A percentile compares a stretch with the other conserved stretches of the same genome.
Evolutionary conservation across 2,888 invertebrate genomes (phyloP).

Genomic region (Hypolimnas misippus): DNA sequence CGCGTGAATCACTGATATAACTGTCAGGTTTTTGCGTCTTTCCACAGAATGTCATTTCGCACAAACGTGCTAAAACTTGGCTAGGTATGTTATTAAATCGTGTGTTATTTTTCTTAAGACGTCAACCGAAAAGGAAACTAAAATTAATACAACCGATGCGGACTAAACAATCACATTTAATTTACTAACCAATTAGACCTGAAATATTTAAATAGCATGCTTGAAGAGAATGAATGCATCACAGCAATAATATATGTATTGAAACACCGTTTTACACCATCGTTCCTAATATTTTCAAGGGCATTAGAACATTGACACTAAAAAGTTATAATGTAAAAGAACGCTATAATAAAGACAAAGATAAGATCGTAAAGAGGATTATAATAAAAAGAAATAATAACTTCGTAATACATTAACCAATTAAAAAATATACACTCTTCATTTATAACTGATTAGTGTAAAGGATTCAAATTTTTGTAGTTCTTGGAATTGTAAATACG

Average conservation of each 20-base stretch:
- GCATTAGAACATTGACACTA: conserved; percentile 34
- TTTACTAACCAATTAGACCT: not conserved
- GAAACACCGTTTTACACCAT: conserved; percentile 19
- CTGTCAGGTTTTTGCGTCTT: conserved; percentile 74
- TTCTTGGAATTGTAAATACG: too few species aligned
- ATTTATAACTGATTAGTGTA: too few species aligned
- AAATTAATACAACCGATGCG: not conserved
- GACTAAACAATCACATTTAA: not conserved
- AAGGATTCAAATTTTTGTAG: too few species aligned
- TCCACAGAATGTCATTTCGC: conserved; percentile 69
- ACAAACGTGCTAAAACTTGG: conserved; percentile 61
- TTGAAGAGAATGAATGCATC: too few species aligned
- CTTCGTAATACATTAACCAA: too few species aligned
- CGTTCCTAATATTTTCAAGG: conserved; percentile 23
- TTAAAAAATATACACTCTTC: too few species aligned
- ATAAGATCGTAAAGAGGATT: too few species aligned
- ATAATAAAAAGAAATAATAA: too few species aligned
- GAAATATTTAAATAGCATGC: too few species aligned
- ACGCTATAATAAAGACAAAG: conserved; percentile 3
- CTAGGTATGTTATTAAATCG: conserved; percentile 15
- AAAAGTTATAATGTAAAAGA: conserved; percentile 6
- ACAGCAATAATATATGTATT: too few species aligned
- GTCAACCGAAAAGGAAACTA: not conserved
- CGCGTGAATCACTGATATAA: conserved; percentile 77
- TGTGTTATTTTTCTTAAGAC: not conserved